Percentiles rank a stretch among this genome's conserved stretches.
Conservation (phyloP, 2,797 vertebrate genomes). For the Enteromius unitaeniatus region DNA sequence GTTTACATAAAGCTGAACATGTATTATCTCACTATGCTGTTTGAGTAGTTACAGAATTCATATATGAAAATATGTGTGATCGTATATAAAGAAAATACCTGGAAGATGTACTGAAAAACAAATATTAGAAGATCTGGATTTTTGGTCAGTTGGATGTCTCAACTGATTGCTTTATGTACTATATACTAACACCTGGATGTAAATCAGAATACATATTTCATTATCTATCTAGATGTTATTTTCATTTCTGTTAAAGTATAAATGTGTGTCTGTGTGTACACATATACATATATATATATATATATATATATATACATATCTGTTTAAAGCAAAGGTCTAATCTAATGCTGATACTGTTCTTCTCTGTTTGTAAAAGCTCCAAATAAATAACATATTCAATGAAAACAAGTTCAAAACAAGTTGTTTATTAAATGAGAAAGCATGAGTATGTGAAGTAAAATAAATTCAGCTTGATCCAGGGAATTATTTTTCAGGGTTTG, state of each 20-base stretch:
- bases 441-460: background rate
- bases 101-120: background rate
- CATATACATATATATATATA: too few species aligned
- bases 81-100: background rate
- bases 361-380: background rate
- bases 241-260: too few species aligned
- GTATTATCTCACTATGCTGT: background rate
- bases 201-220: background rate
- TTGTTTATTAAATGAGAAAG: background rate
- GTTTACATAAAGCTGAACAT: too few species aligned
- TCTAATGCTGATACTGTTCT: background rate
- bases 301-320: too few species aligned
- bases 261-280: too few species aligned
- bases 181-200: background rate
- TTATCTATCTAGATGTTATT: too few species aligned
- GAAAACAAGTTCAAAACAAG: background rate
- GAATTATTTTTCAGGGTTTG: background rate
- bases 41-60: background rate
- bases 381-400: background rate
- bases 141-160: background rate
- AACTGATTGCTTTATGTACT: too few species aligned
- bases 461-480: background rate
- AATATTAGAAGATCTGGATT: background rate
- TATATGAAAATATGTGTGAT: background rate
- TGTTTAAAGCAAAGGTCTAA: too few species aligned